phyloP scores from a whole-genome alignment of 2,888 invertebrate genomes.

The Scaptodrosophila latifasciaeformis region DNA sequence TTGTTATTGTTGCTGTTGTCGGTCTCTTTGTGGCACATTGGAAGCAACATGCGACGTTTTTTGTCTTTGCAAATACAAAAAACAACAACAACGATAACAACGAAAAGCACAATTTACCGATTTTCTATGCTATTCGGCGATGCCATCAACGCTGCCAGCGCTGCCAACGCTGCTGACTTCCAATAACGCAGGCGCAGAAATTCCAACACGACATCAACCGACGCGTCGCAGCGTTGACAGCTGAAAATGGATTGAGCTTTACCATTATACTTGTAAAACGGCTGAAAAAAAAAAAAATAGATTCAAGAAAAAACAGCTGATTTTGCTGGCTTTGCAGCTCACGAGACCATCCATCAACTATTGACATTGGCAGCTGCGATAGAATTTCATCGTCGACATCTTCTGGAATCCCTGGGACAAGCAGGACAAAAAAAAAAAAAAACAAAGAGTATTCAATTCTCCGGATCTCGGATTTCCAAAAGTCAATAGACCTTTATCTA shows the following conservation, averaged over 20 bases:
- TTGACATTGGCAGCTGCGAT: too few relatives aligned
- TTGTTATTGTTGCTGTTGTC: constrained; percentile 22
- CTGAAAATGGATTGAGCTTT: constrained; percentile 7
- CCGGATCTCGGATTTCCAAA: too few relatives aligned
- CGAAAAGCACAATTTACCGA: too few relatives aligned
- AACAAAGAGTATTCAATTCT: too few relatives aligned
- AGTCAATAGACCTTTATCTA: too few relatives aligned
- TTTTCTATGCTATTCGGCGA: too few relatives aligned
- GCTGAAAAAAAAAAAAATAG: too few relatives aligned
- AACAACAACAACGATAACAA: constrained; percentile 3
- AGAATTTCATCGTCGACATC: too few relatives aligned
- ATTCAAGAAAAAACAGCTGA: constrained; percentile 58
- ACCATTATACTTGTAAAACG: too few relatives aligned
- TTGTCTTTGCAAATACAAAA: constrained; percentile 14
- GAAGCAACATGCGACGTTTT: constrained; percentile 49
- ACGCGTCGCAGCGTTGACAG: constrained; percentile 13
- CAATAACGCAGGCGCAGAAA: constrained; percentile 50
- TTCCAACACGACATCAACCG: not conserved
- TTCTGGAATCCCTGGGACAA: too few relatives aligned
- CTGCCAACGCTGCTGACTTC: constrained; percentile 36
- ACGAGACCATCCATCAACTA: too few relatives aligned
- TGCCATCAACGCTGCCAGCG: not conserved
- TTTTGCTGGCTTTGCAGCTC: constrained; percentile 9
- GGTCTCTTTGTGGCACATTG: constrained; percentile 58
- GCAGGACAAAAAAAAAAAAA: too few relatives aligned